Base-by-base conservation (phyloP, 1,140 invertebrate species). In the Panagrolaimus sp. region DNA sequence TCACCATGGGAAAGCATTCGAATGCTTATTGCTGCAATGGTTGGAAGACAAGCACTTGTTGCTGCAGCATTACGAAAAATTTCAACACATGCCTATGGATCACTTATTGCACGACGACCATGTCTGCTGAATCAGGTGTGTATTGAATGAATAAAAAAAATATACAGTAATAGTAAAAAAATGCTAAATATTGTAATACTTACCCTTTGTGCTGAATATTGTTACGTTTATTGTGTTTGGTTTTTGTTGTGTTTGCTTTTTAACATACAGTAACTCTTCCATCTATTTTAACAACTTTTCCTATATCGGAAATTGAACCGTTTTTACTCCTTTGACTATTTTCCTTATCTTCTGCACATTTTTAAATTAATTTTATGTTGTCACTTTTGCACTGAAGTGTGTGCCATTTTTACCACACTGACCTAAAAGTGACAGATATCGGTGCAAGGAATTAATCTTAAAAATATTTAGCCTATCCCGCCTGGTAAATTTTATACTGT, bases 401-500 rank as follows among this genome's bases (percentile, higher is more conserved):
- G 13, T 62, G 23, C n/a, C n/a, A n/a, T 62, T 14, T 38, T 27
- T 62, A 38, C 13, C n/a, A 62, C 20, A 9, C 13, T 14, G 20
- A 25, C 20, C 9, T 1, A 25, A 20, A 57, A 25, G 51, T 57
- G 20, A 25, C 20, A 20, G 11, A 20, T 27, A 57, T 16, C 20
- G 51, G n/a, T 8, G 5, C 20, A 23, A 31, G 1, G 11, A 38
- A 16, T 27, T 20, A 47, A 20, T 38, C 42, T 74, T 43, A 53
- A 16, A 16, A 27, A 1, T 38, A 74, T 92, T 89, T 90, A 92
- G 88, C 91, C 91, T 80, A 89, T 95, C 71, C 90, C 94, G 83
- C 91, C 92, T 14, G 93, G 91, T 90, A 96, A 96, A 84, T 86
- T 97, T 73, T 96, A 96, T 84, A 89, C 91, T 53, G 93, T 97